Conservation (phyloP, 1,140 invertebrate species). For the Eurosta solidaginis region DNA sequence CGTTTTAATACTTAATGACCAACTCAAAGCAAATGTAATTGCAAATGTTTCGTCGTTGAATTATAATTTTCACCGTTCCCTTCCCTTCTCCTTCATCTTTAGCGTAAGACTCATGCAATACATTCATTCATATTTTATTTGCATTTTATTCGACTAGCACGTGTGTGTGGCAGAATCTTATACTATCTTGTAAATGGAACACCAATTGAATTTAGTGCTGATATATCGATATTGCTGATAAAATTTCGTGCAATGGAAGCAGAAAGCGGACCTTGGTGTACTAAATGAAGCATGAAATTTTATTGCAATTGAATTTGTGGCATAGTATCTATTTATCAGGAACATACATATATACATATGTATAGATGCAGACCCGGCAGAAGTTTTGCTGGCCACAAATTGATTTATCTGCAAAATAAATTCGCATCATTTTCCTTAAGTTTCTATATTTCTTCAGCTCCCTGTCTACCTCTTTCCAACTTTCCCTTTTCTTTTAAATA, state of each 20-base stretch:
- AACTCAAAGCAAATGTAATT: constrained; percentile 15
- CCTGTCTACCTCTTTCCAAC: too few relatives aligned
- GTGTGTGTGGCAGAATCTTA: neutral
- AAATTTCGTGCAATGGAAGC: neutral
- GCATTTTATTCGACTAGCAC: neutral
- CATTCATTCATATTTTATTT: constrained; percentile 18
- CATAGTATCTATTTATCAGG: too few relatives aligned
- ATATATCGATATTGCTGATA: constrained; percentile 16
- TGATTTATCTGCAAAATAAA: too few relatives aligned
- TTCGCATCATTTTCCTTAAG: too few relatives aligned
- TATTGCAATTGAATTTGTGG: constrained; percentile 1
- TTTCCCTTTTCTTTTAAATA: too few relatives aligned
- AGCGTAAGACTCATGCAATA: constrained; percentile 1
- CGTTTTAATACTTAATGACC: constrained; percentile 20
- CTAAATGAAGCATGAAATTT: neutral
- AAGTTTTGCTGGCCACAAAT: too few relatives aligned
- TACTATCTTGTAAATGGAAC: neutral
- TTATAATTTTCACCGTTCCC: neutral
- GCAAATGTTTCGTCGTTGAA: constrained; percentile 12
- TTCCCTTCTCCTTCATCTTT: neutral
- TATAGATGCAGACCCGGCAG: too few relatives aligned
- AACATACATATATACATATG: neutral
- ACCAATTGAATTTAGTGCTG: constrained; percentile 25
- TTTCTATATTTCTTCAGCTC: too few relatives aligned
- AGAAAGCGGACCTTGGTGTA: neutral